phyloP scores from a whole-genome alignment of 1,140 invertebrate genomes.

The Dysdera silvatica region DNA sequence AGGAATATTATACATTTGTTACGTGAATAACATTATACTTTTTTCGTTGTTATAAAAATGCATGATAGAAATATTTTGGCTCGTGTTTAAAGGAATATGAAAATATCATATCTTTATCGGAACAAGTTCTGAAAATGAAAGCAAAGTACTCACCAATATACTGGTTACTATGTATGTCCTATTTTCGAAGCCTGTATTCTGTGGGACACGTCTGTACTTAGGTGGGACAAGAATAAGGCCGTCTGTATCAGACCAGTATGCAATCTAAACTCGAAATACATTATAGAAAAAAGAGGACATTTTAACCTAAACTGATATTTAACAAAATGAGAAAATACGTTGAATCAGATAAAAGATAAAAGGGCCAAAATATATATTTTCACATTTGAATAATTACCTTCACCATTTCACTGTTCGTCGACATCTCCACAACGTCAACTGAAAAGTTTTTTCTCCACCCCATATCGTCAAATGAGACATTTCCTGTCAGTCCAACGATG shows the following conservation, averaged over 20 bases:
- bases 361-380: not conserved
- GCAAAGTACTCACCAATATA: constrained; percentile 61
- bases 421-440: constrained; percentile 87
- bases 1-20: no score
- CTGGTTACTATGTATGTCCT: constrained; percentile 83
- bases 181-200: constrained; percentile 62
- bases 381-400: constrained; percentile 63
- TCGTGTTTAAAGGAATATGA: not conserved
- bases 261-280: constrained; percentile 55
- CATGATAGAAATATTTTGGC: constrained; percentile 49
- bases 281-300: not conserved
- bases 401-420: constrained; percentile 70
- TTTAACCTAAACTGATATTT: not conserved
- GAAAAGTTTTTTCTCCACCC: constrained; percentile 82
- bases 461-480: constrained; percentile 76
- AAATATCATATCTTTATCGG: not conserved
- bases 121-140: not conserved
- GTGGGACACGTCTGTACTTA: constrained; percentile 64
- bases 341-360: not conserved
- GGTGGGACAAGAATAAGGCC: constrained; percentile 70
- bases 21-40: no score
- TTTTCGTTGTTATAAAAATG: no score
- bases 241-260: constrained; percentile 75
- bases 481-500: constrained; percentile 80
- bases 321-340: not conserved